Conservation (phyloP, 2,888 invertebrate species). For the Ichneumoninae sp. region DNA sequence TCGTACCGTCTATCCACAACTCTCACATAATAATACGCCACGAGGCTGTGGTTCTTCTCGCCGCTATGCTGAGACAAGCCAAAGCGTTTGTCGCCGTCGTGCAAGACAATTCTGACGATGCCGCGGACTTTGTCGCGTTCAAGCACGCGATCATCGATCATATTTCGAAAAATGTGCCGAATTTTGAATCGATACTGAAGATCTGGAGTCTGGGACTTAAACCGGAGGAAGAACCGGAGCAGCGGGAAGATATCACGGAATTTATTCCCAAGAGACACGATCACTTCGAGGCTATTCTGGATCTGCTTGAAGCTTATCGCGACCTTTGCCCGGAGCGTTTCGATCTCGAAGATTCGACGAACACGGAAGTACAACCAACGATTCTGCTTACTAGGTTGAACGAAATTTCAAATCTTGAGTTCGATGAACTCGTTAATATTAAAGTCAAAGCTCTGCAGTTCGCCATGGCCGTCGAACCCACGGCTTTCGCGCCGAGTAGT, state of each 20-base stretch:
- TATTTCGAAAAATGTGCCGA: constrained; percentile 80
- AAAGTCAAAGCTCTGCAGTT: constrained; percentile 84
- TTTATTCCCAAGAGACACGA: constrained; percentile 68
- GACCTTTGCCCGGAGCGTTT: constrained; percentile 86
- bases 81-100: constrained; percentile 77
- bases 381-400: constrained; percentile 72
- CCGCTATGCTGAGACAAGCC: constrained; percentile 84
- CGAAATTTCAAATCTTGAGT: constrained; percentile 63
- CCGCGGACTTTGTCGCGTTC: constrained; percentile 65
- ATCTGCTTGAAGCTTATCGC: constrained; percentile 86
- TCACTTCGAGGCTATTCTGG: constrained; percentile 84
- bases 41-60: constrained; percentile 80
- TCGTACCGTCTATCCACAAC: constrained; percentile 76
- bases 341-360: constrained; percentile 70
- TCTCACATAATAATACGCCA: constrained; percentile 78
- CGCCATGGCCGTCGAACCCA: constrained; percentile 80
- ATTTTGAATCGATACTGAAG: constrained; percentile 78
- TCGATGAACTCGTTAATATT: constrained; percentile 70
- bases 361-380: constrained; percentile 67
- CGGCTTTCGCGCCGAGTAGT: constrained; percentile 79
- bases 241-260: constrained; percentile 46
- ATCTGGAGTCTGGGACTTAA: constrained; percentile 79
- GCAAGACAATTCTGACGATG: constrained; percentile 60
- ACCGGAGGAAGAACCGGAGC: constrained; percentile 65
- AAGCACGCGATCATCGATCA: constrained; percentile 72